These are phyloP conservation scores for Indicator maculatus DNA, from an alignment of 2,113 vertebrate genomes.

Conservation along the genomic window DNA sequence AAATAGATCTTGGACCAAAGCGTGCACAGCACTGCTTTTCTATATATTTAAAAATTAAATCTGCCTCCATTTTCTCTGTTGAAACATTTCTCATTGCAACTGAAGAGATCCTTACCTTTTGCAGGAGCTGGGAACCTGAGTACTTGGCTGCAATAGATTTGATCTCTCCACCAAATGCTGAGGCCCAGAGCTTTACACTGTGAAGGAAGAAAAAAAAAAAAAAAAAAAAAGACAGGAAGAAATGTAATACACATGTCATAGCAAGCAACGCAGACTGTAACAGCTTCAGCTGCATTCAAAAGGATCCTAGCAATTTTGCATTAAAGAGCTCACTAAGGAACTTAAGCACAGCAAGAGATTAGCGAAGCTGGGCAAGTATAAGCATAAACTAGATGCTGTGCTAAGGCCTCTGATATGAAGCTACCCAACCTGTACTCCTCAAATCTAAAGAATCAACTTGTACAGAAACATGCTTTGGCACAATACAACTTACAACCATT, in stretches of 20 bases:
- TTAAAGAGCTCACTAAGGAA: constrained; percentile 44
- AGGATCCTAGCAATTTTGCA: constrained; percentile 24
- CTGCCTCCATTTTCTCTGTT: constrained; percentile 77
- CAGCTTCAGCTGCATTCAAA: constrained; percentile 25
- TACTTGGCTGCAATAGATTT: constrained; percentile 99
- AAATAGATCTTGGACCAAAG: constrained; percentile 61
- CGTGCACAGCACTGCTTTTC: constrained; percentile 51
- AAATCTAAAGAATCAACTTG: background rate
- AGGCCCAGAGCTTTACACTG: constrained; percentile 99
- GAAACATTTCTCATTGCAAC: constrained; percentile 33
- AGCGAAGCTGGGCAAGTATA: background rate
- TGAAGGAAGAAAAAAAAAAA: background rate
- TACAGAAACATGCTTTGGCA: background rate
- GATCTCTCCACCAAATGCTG: constrained; percentile 98
- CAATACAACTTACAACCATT: background rate
- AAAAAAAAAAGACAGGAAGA: constrained; percentile 31
- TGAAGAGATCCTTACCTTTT: constrained; percentile 88
- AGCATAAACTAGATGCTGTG: background rate
- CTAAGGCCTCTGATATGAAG: constrained; percentile 22
- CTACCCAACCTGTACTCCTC: background rate
- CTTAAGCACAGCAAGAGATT: constrained; percentile 19
- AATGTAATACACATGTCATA: constrained; percentile 62
- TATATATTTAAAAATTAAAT: constrained; percentile 69
- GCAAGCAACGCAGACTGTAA: constrained; percentile 58
- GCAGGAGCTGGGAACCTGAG: constrained; percentile 96